Evolutionary conservation across 2,113 vertebrate genomes (phyloP).

Genomic region (Hystrix cristata): DNA sequence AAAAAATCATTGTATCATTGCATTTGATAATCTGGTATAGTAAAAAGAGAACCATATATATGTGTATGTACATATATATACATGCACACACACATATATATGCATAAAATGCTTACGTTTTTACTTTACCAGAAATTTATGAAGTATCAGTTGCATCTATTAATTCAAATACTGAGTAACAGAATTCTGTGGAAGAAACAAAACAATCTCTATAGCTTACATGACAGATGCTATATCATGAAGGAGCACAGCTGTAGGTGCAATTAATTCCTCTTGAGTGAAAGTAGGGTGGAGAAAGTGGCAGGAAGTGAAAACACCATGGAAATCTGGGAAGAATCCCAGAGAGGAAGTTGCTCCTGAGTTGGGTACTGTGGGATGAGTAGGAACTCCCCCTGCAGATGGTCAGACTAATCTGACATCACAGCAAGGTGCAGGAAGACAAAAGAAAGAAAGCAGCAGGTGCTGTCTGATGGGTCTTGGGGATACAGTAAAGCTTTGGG

Average conservation of each 20-base stretch:
- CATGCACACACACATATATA: too few species aligned
- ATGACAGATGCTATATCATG: background rate
- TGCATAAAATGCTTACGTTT: background rate
- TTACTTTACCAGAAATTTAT: background rate
- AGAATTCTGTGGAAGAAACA: background rate
- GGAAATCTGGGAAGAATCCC: background rate
- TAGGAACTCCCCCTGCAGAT: background rate
- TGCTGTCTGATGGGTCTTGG: accelerated
- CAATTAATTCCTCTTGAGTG: background rate
- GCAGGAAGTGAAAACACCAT: background rate
- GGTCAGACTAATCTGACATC: background rate
- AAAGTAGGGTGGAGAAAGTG: background rate
- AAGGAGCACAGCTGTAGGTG: background rate
- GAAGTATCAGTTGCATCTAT: background rate
- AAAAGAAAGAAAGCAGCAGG: background rate
- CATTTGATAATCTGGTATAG: background rate
- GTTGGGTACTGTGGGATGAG: background rate
- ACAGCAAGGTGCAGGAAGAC: background rate
- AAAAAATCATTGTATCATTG: background rate
- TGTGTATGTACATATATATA: background rate
- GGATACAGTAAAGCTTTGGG: background rate
- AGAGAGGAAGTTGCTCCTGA: background rate
- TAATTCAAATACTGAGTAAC: background rate
- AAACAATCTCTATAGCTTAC: background rate
- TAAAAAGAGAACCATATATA: background rate